Conservation (phyloP, 2,113 vertebrate species). For the Irena cyanogastra region DNA sequence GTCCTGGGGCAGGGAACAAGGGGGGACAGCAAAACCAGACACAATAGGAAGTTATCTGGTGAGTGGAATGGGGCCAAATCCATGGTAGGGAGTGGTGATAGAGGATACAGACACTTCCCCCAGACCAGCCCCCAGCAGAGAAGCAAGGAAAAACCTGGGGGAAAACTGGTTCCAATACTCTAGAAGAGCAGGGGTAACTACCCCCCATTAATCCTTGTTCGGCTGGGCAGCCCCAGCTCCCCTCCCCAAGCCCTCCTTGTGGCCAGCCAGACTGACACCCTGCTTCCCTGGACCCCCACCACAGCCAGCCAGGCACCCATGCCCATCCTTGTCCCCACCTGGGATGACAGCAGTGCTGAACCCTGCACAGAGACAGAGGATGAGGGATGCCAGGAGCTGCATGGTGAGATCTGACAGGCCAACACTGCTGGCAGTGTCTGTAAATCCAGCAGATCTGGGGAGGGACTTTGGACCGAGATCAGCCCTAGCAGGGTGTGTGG, state of each 20-base stretch:
- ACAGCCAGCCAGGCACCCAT: accelerated
- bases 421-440: accelerated
- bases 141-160: not conserved
- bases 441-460: not conserved
- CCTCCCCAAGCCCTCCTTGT: not conserved
- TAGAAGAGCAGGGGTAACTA: not conserved
- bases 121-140: not conserved
- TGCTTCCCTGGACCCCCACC: not conserved
- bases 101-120: not conserved
- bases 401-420: not conserved
- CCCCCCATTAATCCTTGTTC: not conserved
- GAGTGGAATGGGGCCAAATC: not conserved
- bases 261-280: not conserved
- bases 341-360: not conserved
- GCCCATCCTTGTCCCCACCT: conserved; percentile 14
- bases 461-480: conserved; percentile 7
- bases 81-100: too few relatives aligned
- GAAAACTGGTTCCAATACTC: not conserved
- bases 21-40: not conserved
- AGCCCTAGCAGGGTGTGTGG: not conserved
- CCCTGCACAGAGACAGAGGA: not conserved
- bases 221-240: not conserved
- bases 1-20: not conserved
- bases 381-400: not conserved
- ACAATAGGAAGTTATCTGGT: not conserved